These are phyloP conservation scores for Pseudococcus longispinus DNA, from an alignment of 2,888 invertebrate species.

Conservation along the genomic window DNA sequence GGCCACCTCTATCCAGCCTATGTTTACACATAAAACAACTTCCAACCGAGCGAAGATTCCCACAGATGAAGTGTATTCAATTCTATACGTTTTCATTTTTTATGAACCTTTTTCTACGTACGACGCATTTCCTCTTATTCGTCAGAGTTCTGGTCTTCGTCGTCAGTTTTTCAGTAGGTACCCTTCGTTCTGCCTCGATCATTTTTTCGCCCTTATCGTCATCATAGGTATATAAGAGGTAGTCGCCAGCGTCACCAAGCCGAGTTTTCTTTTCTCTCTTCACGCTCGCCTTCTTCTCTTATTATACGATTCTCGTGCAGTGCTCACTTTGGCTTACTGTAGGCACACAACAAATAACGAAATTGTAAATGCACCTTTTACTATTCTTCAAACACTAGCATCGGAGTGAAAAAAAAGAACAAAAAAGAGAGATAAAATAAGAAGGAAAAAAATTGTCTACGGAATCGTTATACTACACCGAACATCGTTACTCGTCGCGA, in stretches of 20 bases:
- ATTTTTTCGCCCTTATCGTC: background rate
- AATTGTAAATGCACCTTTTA: slow-evolving; percentile 13
- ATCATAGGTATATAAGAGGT: background rate
- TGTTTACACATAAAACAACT: slow-evolving; percentile 2
- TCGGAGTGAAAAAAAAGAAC: background rate
- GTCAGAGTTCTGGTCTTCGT: background rate
- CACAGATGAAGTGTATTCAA: slow-evolving; percentile 7
- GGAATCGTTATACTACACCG: background rate
- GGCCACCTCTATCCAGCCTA: background rate
- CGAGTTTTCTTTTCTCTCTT: background rate
- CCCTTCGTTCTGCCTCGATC: background rate
- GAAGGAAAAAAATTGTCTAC: background rate
- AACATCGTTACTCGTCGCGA: background rate
- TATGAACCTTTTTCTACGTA: background rate
- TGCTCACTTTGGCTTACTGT: background rate
- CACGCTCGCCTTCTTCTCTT: background rate
- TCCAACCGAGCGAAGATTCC: background rate
- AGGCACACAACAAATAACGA: slow-evolving; percentile 10
- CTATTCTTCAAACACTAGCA: background rate
- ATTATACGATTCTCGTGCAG: too few relatives aligned
- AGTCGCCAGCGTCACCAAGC: background rate
- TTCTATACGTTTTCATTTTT: slow-evolving; percentile 4
- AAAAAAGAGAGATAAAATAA: background rate
- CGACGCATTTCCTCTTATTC: background rate
- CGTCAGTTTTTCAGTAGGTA: background rate